Evolutionary conservation across 2,888 invertebrate species (phyloP).

Genomic region (Machimus atricapillus): DNA sequence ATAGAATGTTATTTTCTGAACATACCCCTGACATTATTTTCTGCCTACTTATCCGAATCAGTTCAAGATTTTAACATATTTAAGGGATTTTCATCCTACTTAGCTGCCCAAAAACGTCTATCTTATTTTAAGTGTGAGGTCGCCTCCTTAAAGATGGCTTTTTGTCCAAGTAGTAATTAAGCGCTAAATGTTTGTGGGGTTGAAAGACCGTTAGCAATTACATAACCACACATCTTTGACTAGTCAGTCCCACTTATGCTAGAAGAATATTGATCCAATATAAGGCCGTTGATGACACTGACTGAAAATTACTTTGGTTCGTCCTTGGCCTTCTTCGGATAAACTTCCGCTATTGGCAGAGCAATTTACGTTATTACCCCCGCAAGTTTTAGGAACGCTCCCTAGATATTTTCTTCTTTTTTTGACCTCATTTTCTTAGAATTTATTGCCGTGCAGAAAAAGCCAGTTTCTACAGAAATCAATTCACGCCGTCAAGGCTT

Average conservation of each 20-base stretch:
- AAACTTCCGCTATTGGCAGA: neutral
- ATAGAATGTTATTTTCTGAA: neutral
- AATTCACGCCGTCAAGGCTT: constrained; percentile 6
- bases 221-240: neutral
- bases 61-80: neutral
- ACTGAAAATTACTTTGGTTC: constrained; percentile 15
- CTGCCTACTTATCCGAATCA: neutral
- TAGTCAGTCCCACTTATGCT: neutral
- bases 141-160: neutral
- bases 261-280: neutral
- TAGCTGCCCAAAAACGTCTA: neutral
- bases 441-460: constrained; percentile 4
- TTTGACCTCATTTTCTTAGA: neutral
- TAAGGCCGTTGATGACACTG: neutral
- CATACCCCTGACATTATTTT: neutral
- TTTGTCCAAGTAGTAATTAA: neutral
- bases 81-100: neutral
- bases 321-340: constrained; percentile 5
- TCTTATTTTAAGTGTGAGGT: neutral
- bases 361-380: constrained; percentile 5
- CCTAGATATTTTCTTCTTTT: constrained; percentile 6
- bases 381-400: neutral
- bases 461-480: neutral
- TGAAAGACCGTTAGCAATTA: neutral
- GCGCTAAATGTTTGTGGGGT: neutral